phyloP scores from a whole-genome alignment of 2,797 vertebrate genomes.

The Petrocephalus schoutedeni region DNA sequence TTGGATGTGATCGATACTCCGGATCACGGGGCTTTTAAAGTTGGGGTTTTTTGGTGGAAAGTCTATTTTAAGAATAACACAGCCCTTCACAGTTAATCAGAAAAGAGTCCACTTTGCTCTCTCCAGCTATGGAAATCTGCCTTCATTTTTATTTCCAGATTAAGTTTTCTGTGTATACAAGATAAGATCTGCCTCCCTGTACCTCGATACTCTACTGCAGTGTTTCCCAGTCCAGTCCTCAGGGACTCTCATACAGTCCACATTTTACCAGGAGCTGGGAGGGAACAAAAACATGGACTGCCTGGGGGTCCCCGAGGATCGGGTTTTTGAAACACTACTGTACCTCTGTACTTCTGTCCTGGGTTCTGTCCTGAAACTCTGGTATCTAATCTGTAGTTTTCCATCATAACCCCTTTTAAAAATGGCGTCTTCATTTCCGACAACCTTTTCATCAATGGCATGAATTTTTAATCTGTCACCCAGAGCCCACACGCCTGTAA shows the following conservation, averaged over 20 bases:
- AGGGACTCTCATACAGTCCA: not conserved
- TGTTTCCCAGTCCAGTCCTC: no score
- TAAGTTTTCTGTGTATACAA: not conserved
- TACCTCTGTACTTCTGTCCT: not conserved
- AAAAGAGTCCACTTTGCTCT: not conserved
- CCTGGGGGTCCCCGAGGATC: not conserved
- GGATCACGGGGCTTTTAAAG: constrained; percentile 17
- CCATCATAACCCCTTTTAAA: not conserved
- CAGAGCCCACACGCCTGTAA: not conserved
- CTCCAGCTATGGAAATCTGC: not conserved
- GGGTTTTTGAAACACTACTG: not conserved
- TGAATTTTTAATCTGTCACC: not conserved
- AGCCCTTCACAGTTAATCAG: not conserved
- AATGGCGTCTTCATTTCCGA: not conserved
- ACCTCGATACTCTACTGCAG: not conserved
- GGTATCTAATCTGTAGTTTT: not conserved
- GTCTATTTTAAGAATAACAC: constrained; percentile 2
- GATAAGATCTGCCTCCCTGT: not conserved
- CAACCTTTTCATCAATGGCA: not conserved
- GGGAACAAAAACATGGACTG: not conserved
- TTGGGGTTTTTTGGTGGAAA: not conserved
- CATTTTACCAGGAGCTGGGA: not conserved
- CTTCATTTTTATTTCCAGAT: not conserved
- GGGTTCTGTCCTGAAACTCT: not conserved
- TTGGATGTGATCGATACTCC: not conserved